Conservation (phyloP, 2,113 vertebrate species). For the Bos indicus region DNA sequence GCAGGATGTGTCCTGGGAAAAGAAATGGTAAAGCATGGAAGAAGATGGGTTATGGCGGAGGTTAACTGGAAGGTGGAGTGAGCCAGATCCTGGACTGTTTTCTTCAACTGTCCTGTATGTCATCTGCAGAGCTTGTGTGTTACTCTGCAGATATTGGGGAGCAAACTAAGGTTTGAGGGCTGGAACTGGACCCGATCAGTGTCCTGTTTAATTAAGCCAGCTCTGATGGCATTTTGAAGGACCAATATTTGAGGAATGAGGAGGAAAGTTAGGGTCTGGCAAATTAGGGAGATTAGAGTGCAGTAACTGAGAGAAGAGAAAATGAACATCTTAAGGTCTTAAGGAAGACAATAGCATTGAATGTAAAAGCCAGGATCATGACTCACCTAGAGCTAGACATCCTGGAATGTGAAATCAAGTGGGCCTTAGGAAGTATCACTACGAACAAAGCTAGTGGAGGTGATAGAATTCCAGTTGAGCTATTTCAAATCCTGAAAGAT, state of each 20-base stretch:
- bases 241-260: neutral
- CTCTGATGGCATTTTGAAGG: neutral
- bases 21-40: neutral
- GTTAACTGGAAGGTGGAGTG: neutral
- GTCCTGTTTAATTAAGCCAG: neutral
- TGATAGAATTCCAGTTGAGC: too few species aligned
- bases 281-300: neutral
- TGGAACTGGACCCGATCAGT: neutral
- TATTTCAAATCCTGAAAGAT: too few species aligned
- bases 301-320: neutral
- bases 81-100: neutral
- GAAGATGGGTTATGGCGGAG: neutral
- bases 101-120: neutral
- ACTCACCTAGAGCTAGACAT: neutral
- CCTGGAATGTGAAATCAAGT: neutral
- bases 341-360: neutral
- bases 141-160: neutral
- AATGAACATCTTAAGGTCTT: neutral
- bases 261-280: neutral
- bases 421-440: too few species aligned
- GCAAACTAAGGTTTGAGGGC: neutral
- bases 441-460: too few species aligned
- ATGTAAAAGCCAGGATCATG: neutral
- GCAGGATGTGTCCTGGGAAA: too few species aligned
- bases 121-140: neutral